Base-by-base conservation (phyloP, 2,888 invertebrate genomes). In the Oscheius sp. region DNA sequence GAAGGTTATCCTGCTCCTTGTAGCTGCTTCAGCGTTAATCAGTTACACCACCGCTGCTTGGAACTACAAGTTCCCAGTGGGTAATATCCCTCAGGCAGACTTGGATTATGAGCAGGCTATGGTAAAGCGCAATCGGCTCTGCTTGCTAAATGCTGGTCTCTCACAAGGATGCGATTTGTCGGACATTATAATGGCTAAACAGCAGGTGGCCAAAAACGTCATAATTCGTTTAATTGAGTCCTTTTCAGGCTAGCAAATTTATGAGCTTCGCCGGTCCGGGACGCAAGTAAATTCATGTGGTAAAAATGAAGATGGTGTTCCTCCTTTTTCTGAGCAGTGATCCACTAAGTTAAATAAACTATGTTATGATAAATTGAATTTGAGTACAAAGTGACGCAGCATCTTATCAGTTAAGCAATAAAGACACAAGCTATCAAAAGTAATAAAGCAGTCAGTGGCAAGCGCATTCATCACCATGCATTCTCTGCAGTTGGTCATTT, bases 201-300 rank as follows among this genome's bases (percentile, higher is more conserved):
- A 76, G 31, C 81, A 82, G 73, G 80, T 78, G n/a, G 27, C 25
- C 29, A n/a, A 42, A 3, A 12, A 12, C 42, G 42, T 42, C 15
- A 42, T 42, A 33, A 31, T 10, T 31, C 10, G 12, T 6, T 61
- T 17, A 17, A n/a, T 17, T 17, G 4, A 3, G n/a, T 29, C n/a
- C 23, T 27, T 69, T 76, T 31, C 63, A 74, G 73, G 76, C 77
- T 25, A 75, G 69, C 67, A 82, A 82, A 70, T 79, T 83, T 71
- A 75, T 78, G 73, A 83, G 83, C 71, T 83, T 83, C 69, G 82
- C 83, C 29, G 83, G 83, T 23, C 83, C 83, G 2, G 82, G 82
- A 33, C 64, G 75, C 52, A 68, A 57, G 65, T 45, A 58, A 65
- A 34, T 34, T 10, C n/a, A 15, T 39, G 6, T 25, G 10, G n/a